These are phyloP conservation scores for Ptilorrhoa leucosticta DNA, from an alignment of 2,113 vertebrate species.

Conservation along the genomic window DNA sequence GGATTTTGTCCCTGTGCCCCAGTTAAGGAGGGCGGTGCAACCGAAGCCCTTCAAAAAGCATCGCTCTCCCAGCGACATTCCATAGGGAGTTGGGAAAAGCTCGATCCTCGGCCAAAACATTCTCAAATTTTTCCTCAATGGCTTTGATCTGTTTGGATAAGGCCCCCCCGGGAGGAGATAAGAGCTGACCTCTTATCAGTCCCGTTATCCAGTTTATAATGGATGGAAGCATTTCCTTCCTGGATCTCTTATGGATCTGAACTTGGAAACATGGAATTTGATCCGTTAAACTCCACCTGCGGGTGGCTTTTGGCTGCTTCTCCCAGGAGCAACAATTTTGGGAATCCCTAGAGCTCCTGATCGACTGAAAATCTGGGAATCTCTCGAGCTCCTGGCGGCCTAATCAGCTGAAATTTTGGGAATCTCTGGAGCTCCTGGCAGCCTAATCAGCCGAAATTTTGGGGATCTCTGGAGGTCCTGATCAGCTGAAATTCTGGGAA, in stretches of 20 bases:
- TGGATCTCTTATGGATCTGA: background rate
- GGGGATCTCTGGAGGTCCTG: no score
- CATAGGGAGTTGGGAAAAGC: background rate
- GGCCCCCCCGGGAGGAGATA: background rate
- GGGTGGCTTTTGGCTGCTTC: no score
- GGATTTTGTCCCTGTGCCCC: background rate
- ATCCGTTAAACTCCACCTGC: background rate
- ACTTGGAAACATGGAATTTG: accelerated
- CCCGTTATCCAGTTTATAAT: accelerated
- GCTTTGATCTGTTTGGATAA: background rate
- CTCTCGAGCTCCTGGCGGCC: accelerated
- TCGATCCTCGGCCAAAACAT: background rate
- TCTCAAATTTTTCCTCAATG: background rate
- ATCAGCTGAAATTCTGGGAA: background rate
- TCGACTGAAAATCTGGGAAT: background rate
- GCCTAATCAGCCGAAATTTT: background rate
- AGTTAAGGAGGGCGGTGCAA: background rate
- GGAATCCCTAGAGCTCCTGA: background rate
- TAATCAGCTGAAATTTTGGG: background rate
- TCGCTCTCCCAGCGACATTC: accelerated
- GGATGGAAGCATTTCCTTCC: background rate
- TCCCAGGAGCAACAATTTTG: no score
- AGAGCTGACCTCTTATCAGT: background rate
- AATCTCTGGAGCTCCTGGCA: accelerated
- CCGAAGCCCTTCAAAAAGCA: background rate